Evolutionary conservation across 2,888 invertebrate species (phyloP).

Genomic region (Mystacides longicornis): DNA sequence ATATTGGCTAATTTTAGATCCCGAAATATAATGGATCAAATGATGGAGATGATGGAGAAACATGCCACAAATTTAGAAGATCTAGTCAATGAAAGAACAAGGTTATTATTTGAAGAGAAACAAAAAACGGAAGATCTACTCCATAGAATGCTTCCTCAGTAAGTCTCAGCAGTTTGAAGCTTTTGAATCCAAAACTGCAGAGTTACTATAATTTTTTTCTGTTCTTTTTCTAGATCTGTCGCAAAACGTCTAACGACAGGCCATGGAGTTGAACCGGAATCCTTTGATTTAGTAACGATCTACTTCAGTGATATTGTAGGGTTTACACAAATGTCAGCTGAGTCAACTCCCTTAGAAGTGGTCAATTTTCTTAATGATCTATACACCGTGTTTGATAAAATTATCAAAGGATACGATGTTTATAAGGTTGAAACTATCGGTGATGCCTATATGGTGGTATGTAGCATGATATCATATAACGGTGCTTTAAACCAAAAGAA

Average conservation of each 20-base stretch:
- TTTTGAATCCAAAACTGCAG: not conserved
- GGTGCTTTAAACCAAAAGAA: too few relatives aligned
- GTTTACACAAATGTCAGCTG: constrained; percentile 91
- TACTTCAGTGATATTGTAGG: constrained; percentile 98
- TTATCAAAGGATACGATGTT: constrained; percentile 94
- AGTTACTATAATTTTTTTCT: not conserved
- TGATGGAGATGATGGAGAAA: constrained; percentile 97
- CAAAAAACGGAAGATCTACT: constrained; percentile 88
- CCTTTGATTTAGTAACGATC: constrained; percentile 88
- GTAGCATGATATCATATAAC: too few relatives aligned
- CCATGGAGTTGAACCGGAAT: constrained; percentile 86
- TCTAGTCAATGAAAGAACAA: constrained; percentile 85
- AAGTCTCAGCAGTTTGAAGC: constrained; percentile 27
- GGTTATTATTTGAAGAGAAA: constrained; percentile 84
- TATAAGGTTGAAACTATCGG: constrained; percentile 97
- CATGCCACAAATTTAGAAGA: constrained; percentile 93
- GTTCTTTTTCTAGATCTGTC: constrained; percentile 61
- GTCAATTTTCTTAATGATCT: constrained; percentile 96
- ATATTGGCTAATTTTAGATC: constrained; percentile 53
- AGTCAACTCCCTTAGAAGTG: constrained; percentile 87
- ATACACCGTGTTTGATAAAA: constrained; percentile 93
- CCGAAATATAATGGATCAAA: constrained; percentile 91
- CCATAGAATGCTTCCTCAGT: constrained; percentile 91
- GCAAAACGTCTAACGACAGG: constrained; percentile 82
- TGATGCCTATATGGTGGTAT: constrained; percentile 63